phyloP scores from a whole-genome alignment of 2,888 invertebrate genomes.

The Patella pellucida region DNA sequence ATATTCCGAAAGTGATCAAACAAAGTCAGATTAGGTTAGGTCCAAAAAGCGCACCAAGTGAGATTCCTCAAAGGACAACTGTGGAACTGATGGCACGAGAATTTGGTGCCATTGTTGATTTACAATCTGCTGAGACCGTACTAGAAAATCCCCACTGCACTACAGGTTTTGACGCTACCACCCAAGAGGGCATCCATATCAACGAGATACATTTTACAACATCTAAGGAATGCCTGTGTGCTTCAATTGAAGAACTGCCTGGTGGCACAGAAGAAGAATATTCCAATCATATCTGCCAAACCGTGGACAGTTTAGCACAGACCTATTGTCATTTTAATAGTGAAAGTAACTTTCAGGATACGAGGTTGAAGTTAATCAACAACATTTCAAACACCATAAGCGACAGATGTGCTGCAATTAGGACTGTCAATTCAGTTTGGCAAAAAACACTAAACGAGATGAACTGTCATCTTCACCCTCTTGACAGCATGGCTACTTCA shows the following conservation, averaged over 20 bases:
- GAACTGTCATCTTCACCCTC: slow-evolving; percentile 34
- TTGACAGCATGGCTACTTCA: slow-evolving; percentile 33
- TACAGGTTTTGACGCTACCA: slow-evolving; percentile 32
- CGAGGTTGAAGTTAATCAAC: slow-evolving; percentile 15
- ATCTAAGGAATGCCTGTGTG: slow-evolving; percentile 17
- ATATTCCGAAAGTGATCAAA: neutral
- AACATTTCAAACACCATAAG: slow-evolving; percentile 32
- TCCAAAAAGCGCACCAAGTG: neutral
- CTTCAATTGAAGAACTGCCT: slow-evolving; percentile 30
- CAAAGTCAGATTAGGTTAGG: neutral
- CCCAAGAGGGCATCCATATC: neutral
- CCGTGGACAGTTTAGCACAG: slow-evolving; percentile 25
- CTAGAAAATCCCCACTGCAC: slow-evolving; percentile 23
- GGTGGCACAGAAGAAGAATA: slow-evolving; percentile 35
- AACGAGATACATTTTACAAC: slow-evolving; percentile 36
- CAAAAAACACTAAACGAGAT: slow-evolving; percentile 28
- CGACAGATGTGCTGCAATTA: slow-evolving; percentile 29
- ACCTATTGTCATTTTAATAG: slow-evolving; percentile 10
- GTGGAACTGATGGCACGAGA: slow-evolving; percentile 18
- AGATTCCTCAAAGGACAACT: neutral
- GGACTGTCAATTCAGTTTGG: slow-evolving; percentile 20
- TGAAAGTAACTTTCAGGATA: slow-evolving; percentile 15
- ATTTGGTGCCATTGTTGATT: slow-evolving; percentile 13
- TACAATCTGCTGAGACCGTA: slow-evolving; percentile 24
- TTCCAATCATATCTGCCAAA: slow-evolving; percentile 22